Base-by-base conservation (phyloP, 2,888 invertebrate species). In the Nomada flava region DNA sequence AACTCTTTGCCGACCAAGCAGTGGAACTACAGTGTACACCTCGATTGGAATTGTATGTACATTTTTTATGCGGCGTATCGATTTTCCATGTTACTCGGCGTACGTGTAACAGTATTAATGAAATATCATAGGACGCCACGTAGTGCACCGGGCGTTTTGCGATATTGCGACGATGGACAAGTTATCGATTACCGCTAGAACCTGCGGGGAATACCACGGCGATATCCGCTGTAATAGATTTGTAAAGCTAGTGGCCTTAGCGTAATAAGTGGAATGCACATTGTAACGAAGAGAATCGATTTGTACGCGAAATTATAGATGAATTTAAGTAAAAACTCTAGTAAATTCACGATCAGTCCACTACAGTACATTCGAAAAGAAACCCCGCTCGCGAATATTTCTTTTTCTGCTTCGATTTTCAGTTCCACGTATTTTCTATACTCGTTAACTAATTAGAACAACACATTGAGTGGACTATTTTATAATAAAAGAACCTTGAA, bases 171-270 rank as follows among this genome's bases (percentile, higher is more conserved):
- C 23, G 44, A 23, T 63, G 63, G 63, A 15, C 15, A 44, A 15
- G n/a, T 13, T 63, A 63, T 63, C 63, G 63, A 63, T 63, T 23
- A 20, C 44, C 20, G 23, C 20, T 63, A 15, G 9, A 44, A 63
- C 42, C 20, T 36, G 42, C 23, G 15, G 1, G 20, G 20, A 63
- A 63, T 47, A 63, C 44, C 44, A 10, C 10, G 15, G 20, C 10
- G 20, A 20, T 20, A 15, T 44, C 15, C 4, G 44, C 15, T 15
- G 10, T 44, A 63, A 44, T 44, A 44, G 15, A 63, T 63, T 44
- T 63, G 44, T 13, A 44, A 63, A 63, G 15, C 63, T 9, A 20
- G 15, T 29, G 59, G 29, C 59, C 59, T 63, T 44, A 63, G 42
- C 23, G 15, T 20, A 15, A 20, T 23, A 36, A 10, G n/a, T 15